These are phyloP conservation scores for Baryphthengus martii DNA, from an alignment of 2,113 vertebrate species.

Conservation along the genomic window DNA sequence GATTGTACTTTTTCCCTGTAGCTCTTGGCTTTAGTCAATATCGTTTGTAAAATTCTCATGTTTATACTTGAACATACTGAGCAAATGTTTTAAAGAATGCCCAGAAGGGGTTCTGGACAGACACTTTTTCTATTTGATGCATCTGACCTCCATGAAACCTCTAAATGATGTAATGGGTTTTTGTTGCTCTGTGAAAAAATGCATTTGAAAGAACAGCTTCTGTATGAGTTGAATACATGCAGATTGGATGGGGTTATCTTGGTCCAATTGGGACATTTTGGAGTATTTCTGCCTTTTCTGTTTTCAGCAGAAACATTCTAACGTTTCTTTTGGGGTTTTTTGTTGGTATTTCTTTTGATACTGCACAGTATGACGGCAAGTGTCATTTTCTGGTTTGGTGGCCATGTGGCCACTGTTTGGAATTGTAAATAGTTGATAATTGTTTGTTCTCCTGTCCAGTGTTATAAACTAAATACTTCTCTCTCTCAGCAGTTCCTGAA, in stretches of 20 bases:
- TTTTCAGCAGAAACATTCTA: background rate
- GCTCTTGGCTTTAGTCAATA: background rate
- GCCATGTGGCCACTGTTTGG: background rate
- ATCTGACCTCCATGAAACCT: constrained; percentile 22
- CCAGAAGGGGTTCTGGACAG: background rate
- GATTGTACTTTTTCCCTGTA: background rate
- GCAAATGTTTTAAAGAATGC: background rate
- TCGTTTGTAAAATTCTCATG: background rate
- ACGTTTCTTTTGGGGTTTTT: background rate
- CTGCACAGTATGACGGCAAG: background rate
- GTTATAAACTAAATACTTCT: background rate
- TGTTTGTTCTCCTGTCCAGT: background rate
- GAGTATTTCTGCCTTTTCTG: background rate
- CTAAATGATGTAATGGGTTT: background rate
- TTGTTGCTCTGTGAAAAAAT: background rate
- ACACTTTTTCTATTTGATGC: background rate
- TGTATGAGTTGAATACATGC: background rate
- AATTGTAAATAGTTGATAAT: background rate
- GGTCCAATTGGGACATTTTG: background rate
- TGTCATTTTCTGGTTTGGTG: background rate
- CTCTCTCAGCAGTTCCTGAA: background rate
- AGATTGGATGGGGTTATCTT: background rate
- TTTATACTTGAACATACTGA: background rate
- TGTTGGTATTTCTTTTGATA: background rate
- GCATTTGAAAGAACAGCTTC: background rate